Percentiles rank a stretch among this genome's conserved stretches.
Evolutionary conservation across 2,113 vertebrate species (phyloP).

Genomic region (Pluvialis apricaria): DNA sequence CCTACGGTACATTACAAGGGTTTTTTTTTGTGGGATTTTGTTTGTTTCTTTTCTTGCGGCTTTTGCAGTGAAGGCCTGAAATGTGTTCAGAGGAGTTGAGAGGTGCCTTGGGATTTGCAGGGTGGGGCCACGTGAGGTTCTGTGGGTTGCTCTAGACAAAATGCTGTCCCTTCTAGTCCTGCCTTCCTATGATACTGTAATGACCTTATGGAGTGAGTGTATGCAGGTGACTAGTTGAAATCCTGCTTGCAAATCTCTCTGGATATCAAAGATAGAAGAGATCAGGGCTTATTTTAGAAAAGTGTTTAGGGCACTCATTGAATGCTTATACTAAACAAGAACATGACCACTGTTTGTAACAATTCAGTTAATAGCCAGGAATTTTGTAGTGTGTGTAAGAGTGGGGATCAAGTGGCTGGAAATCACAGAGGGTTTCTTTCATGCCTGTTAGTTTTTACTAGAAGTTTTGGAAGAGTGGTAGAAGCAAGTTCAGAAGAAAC

Average conservation of each 20-base stretch:
- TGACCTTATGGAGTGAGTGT: rapidly evolving
- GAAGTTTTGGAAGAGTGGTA: not conserved
- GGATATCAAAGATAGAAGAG: not conserved
- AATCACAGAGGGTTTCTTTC: not conserved
- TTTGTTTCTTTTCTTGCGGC: not conserved
- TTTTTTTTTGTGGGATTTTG: not conserved
- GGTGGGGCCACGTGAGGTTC: not conserved
- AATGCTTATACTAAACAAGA: not conserved
- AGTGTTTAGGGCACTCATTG: not conserved
- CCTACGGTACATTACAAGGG: not conserved
- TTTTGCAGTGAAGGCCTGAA: not conserved
- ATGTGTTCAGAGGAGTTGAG: not conserved
- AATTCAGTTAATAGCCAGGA: not conserved
- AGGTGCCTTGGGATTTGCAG: not conserved
- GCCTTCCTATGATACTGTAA: not conserved
- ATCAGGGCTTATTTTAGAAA: not conserved
- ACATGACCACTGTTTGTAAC: not conserved
- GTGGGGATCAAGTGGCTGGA: not conserved
- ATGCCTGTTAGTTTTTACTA: not conserved
- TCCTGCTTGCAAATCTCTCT: not conserved
- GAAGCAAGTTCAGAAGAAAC: not conserved
- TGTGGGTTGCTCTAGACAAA: not conserved
- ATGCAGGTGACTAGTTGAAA: not conserved
- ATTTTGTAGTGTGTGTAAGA: not conserved
- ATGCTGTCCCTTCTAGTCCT: not conserved